phyloP scores from a whole-genome alignment of 2,888 invertebrate species.

The Dinocampus coccinellae region DNA sequence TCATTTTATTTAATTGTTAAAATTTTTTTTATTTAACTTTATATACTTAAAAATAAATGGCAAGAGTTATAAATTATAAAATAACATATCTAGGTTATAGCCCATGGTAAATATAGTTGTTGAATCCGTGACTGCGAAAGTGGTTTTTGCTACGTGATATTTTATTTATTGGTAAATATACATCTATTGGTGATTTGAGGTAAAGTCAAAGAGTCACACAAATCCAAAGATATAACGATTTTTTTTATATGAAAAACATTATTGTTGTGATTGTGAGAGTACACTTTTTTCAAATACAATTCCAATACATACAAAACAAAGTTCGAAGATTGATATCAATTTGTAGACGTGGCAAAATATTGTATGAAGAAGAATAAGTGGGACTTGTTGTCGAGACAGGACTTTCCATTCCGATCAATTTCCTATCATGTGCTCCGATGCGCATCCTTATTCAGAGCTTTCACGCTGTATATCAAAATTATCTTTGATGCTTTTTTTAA shows the following conservation, averaged over 20 bases:
- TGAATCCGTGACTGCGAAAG: neutral
- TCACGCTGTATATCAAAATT: constrained; percentile 27
- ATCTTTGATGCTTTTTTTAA: neutral
- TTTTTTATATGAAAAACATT: neutral
- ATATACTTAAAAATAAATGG: neutral
- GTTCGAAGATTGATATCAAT: neutral
- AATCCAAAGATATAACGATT: neutral
- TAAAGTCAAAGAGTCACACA: neutral
- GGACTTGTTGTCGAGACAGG: constrained; percentile 33
- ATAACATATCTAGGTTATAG: neutral
- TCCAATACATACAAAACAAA: neutral
- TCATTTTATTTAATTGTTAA: constrained; percentile 1
- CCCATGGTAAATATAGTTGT: neutral
- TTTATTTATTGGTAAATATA: neutral
- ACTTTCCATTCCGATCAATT: constrained; percentile 53
- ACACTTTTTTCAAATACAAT: neutral
- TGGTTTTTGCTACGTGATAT: neutral
- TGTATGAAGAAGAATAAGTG: constrained; percentile 24
- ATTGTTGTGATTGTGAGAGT: neutral
- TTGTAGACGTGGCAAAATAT: neutral
- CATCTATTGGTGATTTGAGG: neutral
- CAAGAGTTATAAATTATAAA: neutral
- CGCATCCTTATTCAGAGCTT: constrained; percentile 35
- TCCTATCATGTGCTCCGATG: constrained; percentile 39
- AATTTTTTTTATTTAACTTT: neutral